Percentiles rank a stretch among this genome's conserved stretches.
phyloP scores from a whole-genome alignment of 2,888 invertebrate genomes.

The Xestoiulus laeticollis region DNA sequence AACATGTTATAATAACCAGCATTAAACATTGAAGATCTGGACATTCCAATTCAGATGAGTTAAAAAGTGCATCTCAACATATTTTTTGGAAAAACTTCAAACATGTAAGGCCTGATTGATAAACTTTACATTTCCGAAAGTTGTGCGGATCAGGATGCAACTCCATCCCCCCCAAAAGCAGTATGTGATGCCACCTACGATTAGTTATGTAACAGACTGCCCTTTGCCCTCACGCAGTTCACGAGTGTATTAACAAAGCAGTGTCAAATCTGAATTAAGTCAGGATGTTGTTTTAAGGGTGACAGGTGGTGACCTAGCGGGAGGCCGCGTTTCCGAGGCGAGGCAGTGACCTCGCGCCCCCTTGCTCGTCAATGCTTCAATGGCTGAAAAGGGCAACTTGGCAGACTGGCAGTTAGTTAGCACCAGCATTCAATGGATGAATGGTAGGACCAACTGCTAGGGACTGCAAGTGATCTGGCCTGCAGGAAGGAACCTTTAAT shows the following conservation, averaged over 20 bases:
- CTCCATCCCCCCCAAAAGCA: no score
- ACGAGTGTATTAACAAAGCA: neutral
- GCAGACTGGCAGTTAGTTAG: conserved; percentile 26
- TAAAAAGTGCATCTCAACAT: no score
- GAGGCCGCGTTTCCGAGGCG: neutral
- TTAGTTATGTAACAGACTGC: neutral
- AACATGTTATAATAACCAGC: no score
- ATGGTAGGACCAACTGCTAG: conserved; percentile 17
- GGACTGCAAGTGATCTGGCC: neutral
- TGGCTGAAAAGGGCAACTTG: conserved; percentile 8
- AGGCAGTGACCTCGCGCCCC: neutral
- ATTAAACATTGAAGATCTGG: no score
- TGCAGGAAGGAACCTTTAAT: neutral
- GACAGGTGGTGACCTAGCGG: conserved; percentile 26
- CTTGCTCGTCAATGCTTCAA: neutral
- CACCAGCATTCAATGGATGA: neutral
- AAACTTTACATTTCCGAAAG: neutral
- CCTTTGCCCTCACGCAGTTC: neutral
- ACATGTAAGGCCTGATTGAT: no score
- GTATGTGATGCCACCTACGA: neutral
- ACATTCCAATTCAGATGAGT: no score
- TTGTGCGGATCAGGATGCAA: neutral
- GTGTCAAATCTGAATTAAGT: neutral
- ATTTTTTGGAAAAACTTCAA: no score
- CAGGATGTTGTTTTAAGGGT: neutral